Evolutionary conservation across 1,140 invertebrate genomes (phyloP).

Genomic region (Drosophila lini): DNA sequence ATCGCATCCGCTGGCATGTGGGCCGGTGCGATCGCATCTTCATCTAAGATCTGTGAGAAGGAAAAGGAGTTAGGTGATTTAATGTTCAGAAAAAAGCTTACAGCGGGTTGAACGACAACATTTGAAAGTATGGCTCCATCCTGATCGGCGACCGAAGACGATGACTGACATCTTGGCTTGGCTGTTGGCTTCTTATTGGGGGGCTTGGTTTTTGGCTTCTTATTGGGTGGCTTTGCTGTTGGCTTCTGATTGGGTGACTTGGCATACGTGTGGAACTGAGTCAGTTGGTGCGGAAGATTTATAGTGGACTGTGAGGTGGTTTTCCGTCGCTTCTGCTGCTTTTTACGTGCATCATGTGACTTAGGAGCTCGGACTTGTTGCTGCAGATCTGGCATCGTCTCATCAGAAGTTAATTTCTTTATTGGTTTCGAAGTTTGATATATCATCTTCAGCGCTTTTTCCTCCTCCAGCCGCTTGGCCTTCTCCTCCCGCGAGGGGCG

Average conservation of each 20-base stretch:
- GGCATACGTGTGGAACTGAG: neutral
- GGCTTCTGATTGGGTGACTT: neutral
- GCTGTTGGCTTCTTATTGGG: neutral
- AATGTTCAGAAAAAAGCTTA: conserved; percentile 30
- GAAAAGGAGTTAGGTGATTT: conserved; percentile 54
- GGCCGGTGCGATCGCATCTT: neutral
- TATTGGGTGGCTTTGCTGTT: neutral
- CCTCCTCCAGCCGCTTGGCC: neutral
- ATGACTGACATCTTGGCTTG: neutral
- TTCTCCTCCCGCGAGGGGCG: conserved; percentile 11
- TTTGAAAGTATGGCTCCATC: neutral
- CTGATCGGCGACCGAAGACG: too few species aligned
- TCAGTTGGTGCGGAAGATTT: neutral
- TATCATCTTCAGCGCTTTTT: neutral
- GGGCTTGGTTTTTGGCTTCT: neutral
- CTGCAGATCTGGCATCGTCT: too few species aligned
- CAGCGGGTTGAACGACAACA: conserved; percentile 10
- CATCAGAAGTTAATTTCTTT: neutral
- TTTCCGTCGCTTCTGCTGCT: neutral
- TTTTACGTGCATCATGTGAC: neutral
- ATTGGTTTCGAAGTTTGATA: neutral
- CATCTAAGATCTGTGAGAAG: conserved; percentile 47
- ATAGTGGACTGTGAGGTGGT: neutral
- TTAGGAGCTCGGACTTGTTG: neutral
- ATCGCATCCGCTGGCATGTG: conserved; percentile 18